phyloP scores from a whole-genome alignment of 2,888 invertebrate species.

The Calliopum simillimum region DNA sequence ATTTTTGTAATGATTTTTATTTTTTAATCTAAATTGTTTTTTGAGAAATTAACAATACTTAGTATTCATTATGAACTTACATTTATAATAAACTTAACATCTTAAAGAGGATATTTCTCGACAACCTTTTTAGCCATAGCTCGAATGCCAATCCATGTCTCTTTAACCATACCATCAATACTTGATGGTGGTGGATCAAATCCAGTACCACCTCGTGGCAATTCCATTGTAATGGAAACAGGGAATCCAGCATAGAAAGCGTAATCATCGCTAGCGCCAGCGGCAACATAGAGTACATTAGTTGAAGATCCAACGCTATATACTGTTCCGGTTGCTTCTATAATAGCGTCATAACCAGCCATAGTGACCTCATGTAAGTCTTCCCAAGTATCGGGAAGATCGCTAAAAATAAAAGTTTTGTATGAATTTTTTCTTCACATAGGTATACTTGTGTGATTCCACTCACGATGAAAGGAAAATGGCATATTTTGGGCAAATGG shows the following conservation, averaged over 20 bases:
- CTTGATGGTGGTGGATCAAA: slow-evolving; percentile 72
- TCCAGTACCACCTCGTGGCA: slow-evolving; percentile 71
- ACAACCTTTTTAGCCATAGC: slow-evolving; percentile 61
- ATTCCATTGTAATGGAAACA: slow-evolving; percentile 74
- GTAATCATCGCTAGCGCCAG: slow-evolving; percentile 77
- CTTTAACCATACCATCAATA: slow-evolving; percentile 71
- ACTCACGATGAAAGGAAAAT: background rate
- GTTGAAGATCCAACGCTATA: slow-evolving; percentile 68
- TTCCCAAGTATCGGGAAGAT: slow-evolving; percentile 66
- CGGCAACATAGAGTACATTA: slow-evolving; percentile 68
- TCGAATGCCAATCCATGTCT: slow-evolving; percentile 70
- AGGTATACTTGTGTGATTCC: no score
- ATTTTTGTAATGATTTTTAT: no score
- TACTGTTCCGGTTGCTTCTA: slow-evolving; percentile 56
- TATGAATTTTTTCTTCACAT: background rate
- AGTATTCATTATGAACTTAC: background rate
- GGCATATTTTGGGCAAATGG: no score
- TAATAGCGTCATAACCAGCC: slow-evolving; percentile 64
- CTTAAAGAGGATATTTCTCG: slow-evolving; percentile 52
- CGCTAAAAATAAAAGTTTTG: slow-evolving; percentile 47
- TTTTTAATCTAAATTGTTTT: no score
- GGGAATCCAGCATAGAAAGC: slow-evolving; percentile 70
- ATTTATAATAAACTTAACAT: slow-evolving; percentile 24
- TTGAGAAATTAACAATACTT: no score
- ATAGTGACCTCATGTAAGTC: slow-evolving; percentile 65